These are phyloP conservation scores for Heliocidaris erythrogramma DNA, from an alignment of 35 echinoderm and acorn worm species.

Conservation along the genomic window DNA sequence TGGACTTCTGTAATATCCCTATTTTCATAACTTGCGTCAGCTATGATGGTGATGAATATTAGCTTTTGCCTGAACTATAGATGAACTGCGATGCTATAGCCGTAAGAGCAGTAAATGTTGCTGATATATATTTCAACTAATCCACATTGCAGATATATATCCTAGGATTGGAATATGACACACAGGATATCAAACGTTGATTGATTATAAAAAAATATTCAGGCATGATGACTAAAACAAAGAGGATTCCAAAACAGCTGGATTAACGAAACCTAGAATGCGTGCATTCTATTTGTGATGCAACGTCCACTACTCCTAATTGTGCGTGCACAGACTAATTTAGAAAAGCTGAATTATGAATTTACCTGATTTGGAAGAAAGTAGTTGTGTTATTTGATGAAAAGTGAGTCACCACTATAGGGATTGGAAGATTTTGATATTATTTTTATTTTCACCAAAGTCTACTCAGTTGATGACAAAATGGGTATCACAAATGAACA, in stretches of 20 bases:
- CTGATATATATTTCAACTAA: background rate
- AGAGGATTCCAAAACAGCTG: background rate
- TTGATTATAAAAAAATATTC: background rate
- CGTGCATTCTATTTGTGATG: background rate
- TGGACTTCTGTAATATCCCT: background rate
- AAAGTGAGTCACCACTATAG: background rate
- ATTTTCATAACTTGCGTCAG: background rate
- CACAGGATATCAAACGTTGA: background rate
- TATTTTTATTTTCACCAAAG: background rate
- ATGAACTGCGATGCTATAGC: background rate
- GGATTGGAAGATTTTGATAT: background rate
- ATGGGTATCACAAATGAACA: background rate
- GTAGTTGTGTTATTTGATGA: background rate
- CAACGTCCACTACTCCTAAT: background rate
- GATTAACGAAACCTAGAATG: background rate
- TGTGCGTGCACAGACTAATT: background rate
- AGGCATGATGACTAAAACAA: background rate
- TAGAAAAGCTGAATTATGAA: constrained; percentile 3
- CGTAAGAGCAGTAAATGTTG: background rate
- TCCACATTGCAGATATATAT: background rate
- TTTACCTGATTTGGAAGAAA: background rate
- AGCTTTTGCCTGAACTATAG: background rate
- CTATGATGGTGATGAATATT: background rate
- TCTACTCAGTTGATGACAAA: background rate
- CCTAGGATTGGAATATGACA: background rate